Percentiles rank a stretch among this genome's conserved stretches.
phyloP scores from a whole-genome alignment of 2,888 invertebrate species.

The Antheraea yamamai region DNA sequence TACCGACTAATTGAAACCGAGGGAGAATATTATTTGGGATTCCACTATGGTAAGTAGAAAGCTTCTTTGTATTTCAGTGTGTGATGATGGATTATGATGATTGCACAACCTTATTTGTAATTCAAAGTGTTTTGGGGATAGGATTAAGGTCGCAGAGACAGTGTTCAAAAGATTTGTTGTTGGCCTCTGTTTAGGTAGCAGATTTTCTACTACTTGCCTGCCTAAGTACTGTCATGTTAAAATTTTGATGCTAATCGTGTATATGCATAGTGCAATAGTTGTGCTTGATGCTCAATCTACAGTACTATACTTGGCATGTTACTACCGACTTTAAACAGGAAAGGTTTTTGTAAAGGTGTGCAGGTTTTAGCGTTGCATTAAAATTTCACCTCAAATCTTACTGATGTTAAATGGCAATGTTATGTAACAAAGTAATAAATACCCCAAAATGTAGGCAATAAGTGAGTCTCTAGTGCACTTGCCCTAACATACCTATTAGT shows the following conservation, averaged over 20 bases:
- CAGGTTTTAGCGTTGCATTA: no score
- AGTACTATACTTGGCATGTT: background rate
- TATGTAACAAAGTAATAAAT: no score
- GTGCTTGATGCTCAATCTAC: background rate
- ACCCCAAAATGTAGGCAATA: no score
- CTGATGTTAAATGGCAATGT: no score
- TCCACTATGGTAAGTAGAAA: slow-evolving; percentile 3
- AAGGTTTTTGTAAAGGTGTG: no score
- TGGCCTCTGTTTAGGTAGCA: background rate
- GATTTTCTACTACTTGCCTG: background rate
- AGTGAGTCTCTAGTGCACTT: no score
- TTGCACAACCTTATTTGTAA: background rate
- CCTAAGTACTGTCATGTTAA: background rate
- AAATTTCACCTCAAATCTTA: no score
- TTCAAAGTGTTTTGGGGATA: background rate
- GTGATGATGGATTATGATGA: slow-evolving; percentile 21
- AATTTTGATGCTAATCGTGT: no score
- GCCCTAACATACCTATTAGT: no score
- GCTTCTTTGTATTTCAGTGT: slow-evolving; percentile 20
- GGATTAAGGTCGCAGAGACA: background rate
- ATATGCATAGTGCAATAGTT: background rate
- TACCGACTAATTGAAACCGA: slow-evolving; percentile 54
- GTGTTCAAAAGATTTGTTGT: background rate
- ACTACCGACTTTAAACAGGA: background rate
- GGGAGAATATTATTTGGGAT: slow-evolving; percentile 25